phyloP scores from a whole-genome alignment of 1,140 invertebrate genomes.

The Magallana angulata region DNA sequence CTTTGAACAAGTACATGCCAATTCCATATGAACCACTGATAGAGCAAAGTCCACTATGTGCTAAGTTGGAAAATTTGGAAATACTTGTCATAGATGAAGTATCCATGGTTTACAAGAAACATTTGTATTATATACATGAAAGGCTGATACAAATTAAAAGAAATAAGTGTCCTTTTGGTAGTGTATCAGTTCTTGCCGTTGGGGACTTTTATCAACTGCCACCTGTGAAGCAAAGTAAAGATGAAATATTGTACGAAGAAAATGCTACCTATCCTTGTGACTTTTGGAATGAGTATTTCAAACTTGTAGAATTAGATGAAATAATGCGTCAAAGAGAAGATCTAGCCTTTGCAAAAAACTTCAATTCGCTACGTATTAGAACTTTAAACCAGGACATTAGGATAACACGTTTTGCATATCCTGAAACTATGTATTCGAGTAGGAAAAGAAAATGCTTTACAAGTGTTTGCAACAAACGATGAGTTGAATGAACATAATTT shows the following conservation, averaged over 20 bases:
- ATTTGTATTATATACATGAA: no score
- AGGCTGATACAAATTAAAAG: neutral
- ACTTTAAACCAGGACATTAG: constrained; percentile 26
- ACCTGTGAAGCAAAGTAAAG: constrained; percentile 36
- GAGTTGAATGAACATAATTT: no score
- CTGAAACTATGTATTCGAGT: no score
- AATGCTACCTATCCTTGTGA: constrained; percentile 35
- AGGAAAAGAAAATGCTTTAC: no score
- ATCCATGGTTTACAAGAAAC: no score
- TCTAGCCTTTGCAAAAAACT: neutral
- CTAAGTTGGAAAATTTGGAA: no score
- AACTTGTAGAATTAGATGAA: constrained; percentile 19
- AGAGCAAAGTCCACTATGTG: no score
- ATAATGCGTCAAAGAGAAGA: constrained; percentile 50
- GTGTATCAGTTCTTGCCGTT: constrained; percentile 47
- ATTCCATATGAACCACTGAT: no score
- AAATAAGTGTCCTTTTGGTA: constrained; percentile 30
- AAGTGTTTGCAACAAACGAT: no score
- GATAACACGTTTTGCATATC: neutral
- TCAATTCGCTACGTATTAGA: neutral
- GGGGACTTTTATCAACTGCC: constrained; percentile 49
- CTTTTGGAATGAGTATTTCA: constrained; percentile 39
- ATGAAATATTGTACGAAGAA: neutral
- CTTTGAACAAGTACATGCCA: no score
- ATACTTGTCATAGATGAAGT: no score